A percentile compares a stretch with the other conserved stretches of the same genome.
Conservation (phyloP, 37 sponge, comb jelly and placozoan species). For the Eunapius fragilis region DNA sequence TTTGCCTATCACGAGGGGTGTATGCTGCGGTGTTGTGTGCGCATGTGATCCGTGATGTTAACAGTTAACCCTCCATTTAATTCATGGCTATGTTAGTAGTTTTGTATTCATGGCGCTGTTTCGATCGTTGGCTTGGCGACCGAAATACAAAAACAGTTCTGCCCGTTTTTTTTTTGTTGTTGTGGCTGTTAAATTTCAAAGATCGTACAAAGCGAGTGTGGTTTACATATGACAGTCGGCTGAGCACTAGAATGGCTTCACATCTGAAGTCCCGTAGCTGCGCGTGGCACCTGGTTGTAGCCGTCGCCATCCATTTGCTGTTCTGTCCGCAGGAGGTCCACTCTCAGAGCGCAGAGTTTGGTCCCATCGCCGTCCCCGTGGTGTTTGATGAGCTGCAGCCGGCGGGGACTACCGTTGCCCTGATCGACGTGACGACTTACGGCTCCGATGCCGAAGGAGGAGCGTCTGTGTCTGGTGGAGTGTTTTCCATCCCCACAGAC, state of each 20-base stretch:
- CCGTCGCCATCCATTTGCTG: background rate
- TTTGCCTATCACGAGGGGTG: background rate
- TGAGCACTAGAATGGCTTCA: background rate
- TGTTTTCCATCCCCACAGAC: conserved; percentile 14
- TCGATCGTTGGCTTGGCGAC: background rate
- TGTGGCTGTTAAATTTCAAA: too few relatives aligned
- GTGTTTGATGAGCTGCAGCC: conserved; percentile 46
- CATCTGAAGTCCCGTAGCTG: background rate
- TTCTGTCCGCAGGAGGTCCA: background rate
- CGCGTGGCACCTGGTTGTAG: background rate
- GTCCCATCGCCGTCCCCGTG: background rate
- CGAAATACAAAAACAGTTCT: background rate
- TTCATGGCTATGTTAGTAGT: background rate
- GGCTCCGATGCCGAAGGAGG: background rate
- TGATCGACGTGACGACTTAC: conserved; percentile 9
- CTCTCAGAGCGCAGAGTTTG: background rate
- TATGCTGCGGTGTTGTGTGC: background rate
- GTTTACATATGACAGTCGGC: background rate
- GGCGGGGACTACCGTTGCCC: conserved; percentile 13
- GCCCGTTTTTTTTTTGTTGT: too few relatives aligned
- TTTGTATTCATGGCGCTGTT: background rate
- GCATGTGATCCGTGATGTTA: background rate
- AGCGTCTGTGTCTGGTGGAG: conserved; percentile 1
- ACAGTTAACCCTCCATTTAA: too few relatives aligned
- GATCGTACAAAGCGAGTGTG: background rate